A percentile compares a stretch with the other conserved stretches of the same genome.
Evolutionary conservation across 2,888 invertebrate species (phyloP).

Genomic region (Hartigia nigra): DNA sequence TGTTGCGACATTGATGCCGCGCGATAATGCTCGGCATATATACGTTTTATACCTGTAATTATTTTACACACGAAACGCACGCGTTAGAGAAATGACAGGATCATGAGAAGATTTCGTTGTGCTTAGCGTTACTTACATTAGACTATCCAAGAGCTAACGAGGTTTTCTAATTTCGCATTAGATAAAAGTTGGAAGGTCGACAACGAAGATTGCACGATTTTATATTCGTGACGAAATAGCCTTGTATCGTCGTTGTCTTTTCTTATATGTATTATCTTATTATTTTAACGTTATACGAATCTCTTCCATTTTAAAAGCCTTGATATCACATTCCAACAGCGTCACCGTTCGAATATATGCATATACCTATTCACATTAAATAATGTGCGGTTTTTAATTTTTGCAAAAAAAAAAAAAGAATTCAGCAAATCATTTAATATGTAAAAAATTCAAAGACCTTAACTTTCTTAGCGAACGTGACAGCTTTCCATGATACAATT

Average conservation of each 20-base stretch:
- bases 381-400: neutral
- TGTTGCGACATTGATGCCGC: constrained; percentile 58
- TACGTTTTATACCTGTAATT: constrained; percentile 45
- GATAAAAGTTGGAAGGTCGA: neutral
- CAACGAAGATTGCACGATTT: neutral
- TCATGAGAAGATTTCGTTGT: neutral
- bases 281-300: neutral
- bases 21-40: constrained; percentile 52
- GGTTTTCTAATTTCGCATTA: neutral
- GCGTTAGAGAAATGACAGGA: constrained; percentile 29
- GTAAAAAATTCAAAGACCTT: neutral
- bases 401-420: neutral
- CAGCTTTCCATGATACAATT: neutral
- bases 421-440: neutral
- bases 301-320: neutral
- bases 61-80: constrained; percentile 40
- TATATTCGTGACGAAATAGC: neutral
- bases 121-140: neutral
- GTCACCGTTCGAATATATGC: neutral
- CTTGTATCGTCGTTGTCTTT: neutral
- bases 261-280: neutral
- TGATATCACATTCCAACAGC: neutral
- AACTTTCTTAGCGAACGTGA: neutral
- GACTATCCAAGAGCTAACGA: neutral
- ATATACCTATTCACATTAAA: neutral